Conservation (phyloP, 2,113 vertebrate genomes). For the Mola mola region DNA sequence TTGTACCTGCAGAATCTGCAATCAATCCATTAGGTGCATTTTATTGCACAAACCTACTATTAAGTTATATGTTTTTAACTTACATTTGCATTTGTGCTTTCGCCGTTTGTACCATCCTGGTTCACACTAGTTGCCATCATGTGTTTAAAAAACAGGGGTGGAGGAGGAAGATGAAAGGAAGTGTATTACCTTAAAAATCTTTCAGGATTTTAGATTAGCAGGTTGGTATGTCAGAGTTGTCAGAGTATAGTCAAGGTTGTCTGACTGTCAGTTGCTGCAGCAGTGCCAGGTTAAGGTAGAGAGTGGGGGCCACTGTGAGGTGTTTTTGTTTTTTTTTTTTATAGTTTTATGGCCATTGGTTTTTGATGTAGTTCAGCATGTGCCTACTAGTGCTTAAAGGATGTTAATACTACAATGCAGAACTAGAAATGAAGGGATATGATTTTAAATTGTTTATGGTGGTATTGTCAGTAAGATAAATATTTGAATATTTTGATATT, state of each 20-base stretch:
- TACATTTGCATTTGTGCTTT: conserved; percentile 4
- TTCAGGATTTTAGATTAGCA: neutral
- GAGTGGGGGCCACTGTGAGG: neutral
- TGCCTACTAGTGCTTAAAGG: too few relatives aligned
- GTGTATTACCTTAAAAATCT: neutral
- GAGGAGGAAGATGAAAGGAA: neutral
- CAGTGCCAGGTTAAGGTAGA: conserved; percentile 1
- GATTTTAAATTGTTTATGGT: too few relatives aligned
- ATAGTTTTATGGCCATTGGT: too few relatives aligned
- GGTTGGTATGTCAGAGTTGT: neutral
- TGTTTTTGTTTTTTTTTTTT: too few relatives aligned
- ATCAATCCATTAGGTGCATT: too few relatives aligned
- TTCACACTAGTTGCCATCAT: neutral
- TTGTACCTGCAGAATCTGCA: too few relatives aligned
- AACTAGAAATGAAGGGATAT: too few relatives aligned
- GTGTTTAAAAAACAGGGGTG: neutral
- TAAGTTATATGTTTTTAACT: neutral
- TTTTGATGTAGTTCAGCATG: too few relatives aligned
- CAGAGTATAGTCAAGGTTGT: neutral
- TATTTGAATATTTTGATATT: too few relatives aligned
- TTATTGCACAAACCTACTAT: neutral
- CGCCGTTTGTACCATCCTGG: neutral
- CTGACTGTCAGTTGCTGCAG: neutral
- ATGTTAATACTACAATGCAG: too few relatives aligned
- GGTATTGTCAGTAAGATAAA: too few relatives aligned